Evolutionary conservation across 2,888 invertebrate genomes (phyloP), one percentile per base, ranked within the genome.

Genomic region (Odontocolon sp.): DNA sequence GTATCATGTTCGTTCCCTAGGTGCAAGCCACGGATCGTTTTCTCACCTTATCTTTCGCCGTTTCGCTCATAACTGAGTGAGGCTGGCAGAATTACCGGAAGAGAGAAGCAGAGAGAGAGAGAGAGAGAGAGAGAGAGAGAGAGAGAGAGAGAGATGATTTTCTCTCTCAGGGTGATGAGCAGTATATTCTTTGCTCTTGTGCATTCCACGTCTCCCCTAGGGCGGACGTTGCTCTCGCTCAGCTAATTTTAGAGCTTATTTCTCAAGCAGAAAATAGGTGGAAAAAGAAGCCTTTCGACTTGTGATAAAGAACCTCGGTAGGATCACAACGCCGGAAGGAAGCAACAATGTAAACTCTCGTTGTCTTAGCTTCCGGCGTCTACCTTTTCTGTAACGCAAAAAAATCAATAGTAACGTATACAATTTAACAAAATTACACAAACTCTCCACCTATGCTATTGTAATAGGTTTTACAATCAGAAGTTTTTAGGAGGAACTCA

Each of bases 181-280:
- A n/a, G 31, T 8, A 33, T 28, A 26, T 26, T 54, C 31, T 61
- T 61, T 33, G 38, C 26, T 23, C 9, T 40, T 16, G 23, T 9
- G 31, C 31, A 26, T 11, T 4, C n/a, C 47, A 47, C 9, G 18
- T 4, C 26, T 47, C 11, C 11, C 26, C 26, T 26, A 4, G 23
- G n/a, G 23, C 23, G 23, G 28, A 21, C 36, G 45, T 56, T 59
- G 63, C 59, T 68, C 59, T 56, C 54, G 63, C 59, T 68, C 59
- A 52, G 54, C 31, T 83, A 83, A 83, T 82, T 80, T 66, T 67
- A 61, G 54, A 69, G 77, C 78, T 82, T 81, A 81, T 82, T 80
- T 78, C 75, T 54, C 79, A 68, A 67, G 71, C 68, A 47, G 70
- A 80, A 82, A 84, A 82, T 82, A 80, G 77, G 78, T 75, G 79